Conservation (phyloP, 2,888 invertebrate genomes). For the Dryobotodes eremita region DNA sequence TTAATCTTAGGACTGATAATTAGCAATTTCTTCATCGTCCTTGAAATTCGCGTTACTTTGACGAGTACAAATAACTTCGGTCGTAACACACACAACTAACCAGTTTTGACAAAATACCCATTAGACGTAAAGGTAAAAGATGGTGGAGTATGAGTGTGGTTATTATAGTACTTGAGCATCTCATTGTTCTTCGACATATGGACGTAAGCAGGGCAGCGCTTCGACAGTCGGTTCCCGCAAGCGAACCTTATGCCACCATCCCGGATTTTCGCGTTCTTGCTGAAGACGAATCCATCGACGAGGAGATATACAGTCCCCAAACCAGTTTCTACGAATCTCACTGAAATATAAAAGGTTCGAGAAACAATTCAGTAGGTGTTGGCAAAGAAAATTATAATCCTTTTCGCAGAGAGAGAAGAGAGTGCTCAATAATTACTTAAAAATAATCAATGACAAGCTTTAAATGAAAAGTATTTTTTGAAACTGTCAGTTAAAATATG, state of each 20-base stretch:
- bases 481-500: background rate
- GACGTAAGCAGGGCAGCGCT: conserved; percentile 63
- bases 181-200: conserved; percentile 67
- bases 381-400: background rate
- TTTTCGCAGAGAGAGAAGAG: background rate
- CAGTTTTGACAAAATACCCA: conserved; percentile 54
- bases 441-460: background rate
- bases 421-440: background rate
- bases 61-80: no score
- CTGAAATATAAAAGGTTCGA: conserved; percentile 62
- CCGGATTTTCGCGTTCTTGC: conserved; percentile 63
- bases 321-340: conserved; percentile 62
- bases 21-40: no score
- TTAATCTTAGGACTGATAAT: no score
- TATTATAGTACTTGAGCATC: conserved; percentile 59
- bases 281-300: conserved; percentile 70
- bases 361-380: background rate
- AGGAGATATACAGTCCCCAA: conserved; percentile 66
- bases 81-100: background rate
- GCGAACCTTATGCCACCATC: conserved; percentile 66
- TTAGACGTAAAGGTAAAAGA: conserved; percentile 45
- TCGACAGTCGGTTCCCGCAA: conserved; percentile 68
- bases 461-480: background rate
- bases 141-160: conserved; percentile 66
- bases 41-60: no score